A percentile compares a stretch with the other conserved stretches of the same genome.
Conservation (phyloP, 2,797 vertebrate species). For the Danio kyathit region DNA sequence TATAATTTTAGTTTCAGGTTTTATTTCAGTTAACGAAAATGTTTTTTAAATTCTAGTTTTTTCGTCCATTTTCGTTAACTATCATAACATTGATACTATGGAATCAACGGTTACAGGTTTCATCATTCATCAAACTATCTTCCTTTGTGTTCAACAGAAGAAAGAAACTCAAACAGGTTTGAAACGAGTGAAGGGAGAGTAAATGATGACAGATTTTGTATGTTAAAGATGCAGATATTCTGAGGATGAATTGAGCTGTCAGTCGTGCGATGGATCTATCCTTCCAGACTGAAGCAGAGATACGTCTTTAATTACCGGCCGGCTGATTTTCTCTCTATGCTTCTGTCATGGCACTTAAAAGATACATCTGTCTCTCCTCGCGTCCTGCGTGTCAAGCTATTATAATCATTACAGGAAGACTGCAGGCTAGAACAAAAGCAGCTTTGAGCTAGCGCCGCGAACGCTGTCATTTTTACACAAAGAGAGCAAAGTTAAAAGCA, state of each 20-base stretch:
- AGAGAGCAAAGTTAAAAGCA: slow-evolving; percentile 30
- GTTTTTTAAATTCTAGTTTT: too few species aligned
- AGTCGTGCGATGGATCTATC: slow-evolving; percentile 20
- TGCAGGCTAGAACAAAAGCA: slow-evolving; percentile 8
- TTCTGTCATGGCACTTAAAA: slow-evolving; percentile 68
- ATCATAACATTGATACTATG: too few species aligned
- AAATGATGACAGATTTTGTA: too few species aligned
- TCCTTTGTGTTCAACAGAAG: too few species aligned
- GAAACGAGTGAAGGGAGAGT: too few species aligned
- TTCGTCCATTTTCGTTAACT: too few species aligned
- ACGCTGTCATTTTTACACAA: slow-evolving; percentile 18
- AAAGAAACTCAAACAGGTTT: too few species aligned
- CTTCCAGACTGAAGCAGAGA: not conserved
- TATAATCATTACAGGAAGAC: slow-evolving; percentile 27
- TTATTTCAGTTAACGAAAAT: too few species aligned
- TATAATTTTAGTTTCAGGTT: too few species aligned
- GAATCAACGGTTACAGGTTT: too few species aligned
- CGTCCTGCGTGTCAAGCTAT: slow-evolving; percentile 59
- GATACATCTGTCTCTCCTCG: slow-evolving; percentile 70
- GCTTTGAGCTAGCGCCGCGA: not conserved
- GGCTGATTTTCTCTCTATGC: slow-evolving; percentile 22
- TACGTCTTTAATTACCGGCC: slow-evolving; percentile 43
- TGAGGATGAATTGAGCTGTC: slow-evolving; percentile 30
- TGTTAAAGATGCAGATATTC: slow-evolving; percentile 22
- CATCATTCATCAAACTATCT: too few species aligned